These are phyloP conservation scores for Turritopsis dohrnii DNA, from an alignment of 30 jellyfish, hydroid and myxozoan genomes.

Conservation along the genomic window DNA sequence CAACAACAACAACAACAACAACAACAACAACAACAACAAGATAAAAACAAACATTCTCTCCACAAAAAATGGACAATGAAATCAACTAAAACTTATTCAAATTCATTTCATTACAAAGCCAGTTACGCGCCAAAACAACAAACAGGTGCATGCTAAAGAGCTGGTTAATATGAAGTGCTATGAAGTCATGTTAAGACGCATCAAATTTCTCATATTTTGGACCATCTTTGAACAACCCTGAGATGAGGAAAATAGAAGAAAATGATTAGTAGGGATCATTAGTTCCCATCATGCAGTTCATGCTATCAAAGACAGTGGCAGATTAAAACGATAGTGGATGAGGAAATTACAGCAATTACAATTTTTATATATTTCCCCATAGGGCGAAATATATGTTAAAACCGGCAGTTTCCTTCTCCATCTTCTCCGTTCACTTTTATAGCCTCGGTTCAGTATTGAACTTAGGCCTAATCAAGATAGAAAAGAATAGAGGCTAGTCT, in stretches of 20 bases:
- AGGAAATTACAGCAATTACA: no score
- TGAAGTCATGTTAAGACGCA: background rate
- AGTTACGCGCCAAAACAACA: background rate
- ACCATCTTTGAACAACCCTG: slow-evolving; percentile 13
- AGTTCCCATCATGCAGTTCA: no score
- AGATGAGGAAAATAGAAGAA: background rate
- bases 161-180: background rate
- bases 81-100: background rate
- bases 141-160: background rate
- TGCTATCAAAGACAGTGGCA: no score
- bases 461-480: no score
- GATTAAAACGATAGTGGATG: no score
- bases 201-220: slow-evolving; percentile 9
- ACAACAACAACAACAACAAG: background rate
- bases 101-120: background rate
- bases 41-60: background rate
- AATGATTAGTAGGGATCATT: no score
- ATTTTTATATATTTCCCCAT: no score
- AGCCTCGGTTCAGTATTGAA: no score
- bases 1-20: background rate
- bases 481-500: no score
- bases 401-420: no score
- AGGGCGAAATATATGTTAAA: no score
- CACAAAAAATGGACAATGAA: background rate
- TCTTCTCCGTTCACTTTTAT: no score